Evolutionary conservation across 2,888 invertebrate genomes (phyloP), one percentile per base, ranked within the genome.

Genomic region (Protodeltote pygarga): DNA sequence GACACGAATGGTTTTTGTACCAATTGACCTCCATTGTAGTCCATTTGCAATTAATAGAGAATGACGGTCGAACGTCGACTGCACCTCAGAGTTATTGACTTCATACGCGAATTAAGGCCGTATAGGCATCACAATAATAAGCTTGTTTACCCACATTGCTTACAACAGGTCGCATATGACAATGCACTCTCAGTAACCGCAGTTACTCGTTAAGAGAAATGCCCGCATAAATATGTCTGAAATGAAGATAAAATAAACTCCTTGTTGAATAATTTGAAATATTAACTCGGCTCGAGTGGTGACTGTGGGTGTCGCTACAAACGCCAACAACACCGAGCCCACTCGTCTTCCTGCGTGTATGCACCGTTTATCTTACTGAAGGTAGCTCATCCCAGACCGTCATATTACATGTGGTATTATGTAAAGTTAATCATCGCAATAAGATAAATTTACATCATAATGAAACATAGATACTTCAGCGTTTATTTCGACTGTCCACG

Each of bases 11-110:
- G 72, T 79, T 80, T 80, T 79, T 73, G 74, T 75, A 69, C 71
- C 79, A 83, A 85, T 83, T 83, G 81, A 81, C 80, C 76, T 79
- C 76, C 80, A 85, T 83, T 81, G 78, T 76, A 79, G 79, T 80
- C 71, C 79, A 80, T 83, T 82, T 79, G 75, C 78, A 85, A 85
- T 86, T 84, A 81, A 84, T 83, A 45, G 38, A n/a, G n/a, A n/a
- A n/a, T 55, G 77, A 77, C 73, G 71, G 69, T 73, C 67, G 74
- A 60, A 55, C 62, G 62, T 73, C 71, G 75, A 72, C 70, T 73
- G 69, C 79, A 75, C 66, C 69, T 62, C 60, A 57, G 68, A 81
- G 75, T 83, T 81, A 82, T 85, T 83, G 82, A 79, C 81, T 80
- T 73, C 71, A 72, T 64, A 65, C 62, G 54, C 72, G 71, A 72